These are phyloP conservation scores for Macquaria australasica DNA, from an alignment of 2,113 vertebrate genomes.

Conservation along the genomic window DNA sequence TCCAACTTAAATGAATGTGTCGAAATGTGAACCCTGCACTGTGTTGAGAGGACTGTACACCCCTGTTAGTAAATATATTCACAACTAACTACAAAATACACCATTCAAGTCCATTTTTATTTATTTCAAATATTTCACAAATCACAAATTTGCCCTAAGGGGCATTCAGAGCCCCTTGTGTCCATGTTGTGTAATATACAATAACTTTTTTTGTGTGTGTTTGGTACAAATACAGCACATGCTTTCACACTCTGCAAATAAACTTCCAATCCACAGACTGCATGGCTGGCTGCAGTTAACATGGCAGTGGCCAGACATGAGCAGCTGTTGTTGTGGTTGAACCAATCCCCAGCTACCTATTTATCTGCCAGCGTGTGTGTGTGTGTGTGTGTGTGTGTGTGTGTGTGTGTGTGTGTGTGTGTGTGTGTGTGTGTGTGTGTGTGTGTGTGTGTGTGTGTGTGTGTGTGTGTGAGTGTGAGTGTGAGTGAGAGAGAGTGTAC, in stretches of 20 bases:
- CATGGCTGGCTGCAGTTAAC: conserved; percentile 38
- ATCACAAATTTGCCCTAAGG: too few species aligned
- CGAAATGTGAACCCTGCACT: not conserved
- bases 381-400: not conserved
- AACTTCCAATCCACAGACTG: conserved; percentile 47
- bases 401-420: not conserved
- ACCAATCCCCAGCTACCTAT: conserved; percentile 52
- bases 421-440: not conserved
- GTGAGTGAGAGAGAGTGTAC: not conserved
- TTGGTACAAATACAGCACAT: conserved; percentile 32
- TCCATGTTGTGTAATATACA: not conserved
- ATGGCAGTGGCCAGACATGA: conserved; percentile 45
- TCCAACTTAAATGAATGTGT: not conserved
- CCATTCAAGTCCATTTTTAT: too few species aligned
- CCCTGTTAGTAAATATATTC: not conserved
- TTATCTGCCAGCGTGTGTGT: conserved; percentile 37
- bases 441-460: not conserved
- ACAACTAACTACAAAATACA: not conserved
- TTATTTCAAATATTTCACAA: too few species aligned
- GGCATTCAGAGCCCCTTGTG: not conserved
- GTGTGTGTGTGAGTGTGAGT: not conserved
- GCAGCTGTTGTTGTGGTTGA: conserved; percentile 66
- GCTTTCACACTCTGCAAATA: conserved; percentile 42
- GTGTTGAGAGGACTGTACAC: not conserved
- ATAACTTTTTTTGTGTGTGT: conserved; percentile 14